Percentiles rank a stretch among this genome's conserved stretches.
These are phyloP conservation scores for Chloropsis cyanopogon DNA, from an alignment of 2,113 vertebrate species.

Conservation along the genomic window DNA sequence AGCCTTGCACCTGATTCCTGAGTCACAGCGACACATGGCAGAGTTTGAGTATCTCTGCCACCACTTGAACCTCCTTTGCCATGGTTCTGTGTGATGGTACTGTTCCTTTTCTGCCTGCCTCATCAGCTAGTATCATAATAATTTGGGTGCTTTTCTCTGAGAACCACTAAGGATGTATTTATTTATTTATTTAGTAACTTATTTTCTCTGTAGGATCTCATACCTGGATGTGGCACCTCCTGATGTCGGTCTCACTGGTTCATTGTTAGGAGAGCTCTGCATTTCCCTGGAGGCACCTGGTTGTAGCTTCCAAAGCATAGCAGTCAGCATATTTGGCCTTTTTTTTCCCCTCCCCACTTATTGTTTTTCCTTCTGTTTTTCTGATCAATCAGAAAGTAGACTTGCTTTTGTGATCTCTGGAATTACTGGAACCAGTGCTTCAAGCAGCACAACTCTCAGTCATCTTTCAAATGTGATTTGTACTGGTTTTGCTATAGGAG, in stretches of 20 bases:
- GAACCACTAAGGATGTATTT: neutral
- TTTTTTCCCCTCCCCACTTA: neutral
- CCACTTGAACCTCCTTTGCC: neutral
- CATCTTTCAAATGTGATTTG: neutral
- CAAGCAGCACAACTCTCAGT: neutral
- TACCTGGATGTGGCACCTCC: neutral
- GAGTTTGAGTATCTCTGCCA: neutral
- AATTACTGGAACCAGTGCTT: neutral
- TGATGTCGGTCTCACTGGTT: neutral
- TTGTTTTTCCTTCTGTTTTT: neutral
- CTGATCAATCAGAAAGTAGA: neutral
- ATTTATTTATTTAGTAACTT: neutral
- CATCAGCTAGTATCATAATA: neutral
- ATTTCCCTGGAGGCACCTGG: neutral
- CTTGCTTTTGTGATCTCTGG: neutral
- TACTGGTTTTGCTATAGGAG: neutral
- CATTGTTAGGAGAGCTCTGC: neutral
- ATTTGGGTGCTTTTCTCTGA: neutral
- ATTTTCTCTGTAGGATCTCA: neutral
- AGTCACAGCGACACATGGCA: accelerated
- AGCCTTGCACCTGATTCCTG: neutral
- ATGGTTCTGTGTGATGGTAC: neutral
- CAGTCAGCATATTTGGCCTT: neutral
- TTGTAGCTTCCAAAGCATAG: neutral
- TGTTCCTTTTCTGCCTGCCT: neutral